Percentiles rank a stretch among this genome's conserved stretches.
Conservation (phyloP, 2,888 invertebrate species). For the Papilio gigon region DNA sequence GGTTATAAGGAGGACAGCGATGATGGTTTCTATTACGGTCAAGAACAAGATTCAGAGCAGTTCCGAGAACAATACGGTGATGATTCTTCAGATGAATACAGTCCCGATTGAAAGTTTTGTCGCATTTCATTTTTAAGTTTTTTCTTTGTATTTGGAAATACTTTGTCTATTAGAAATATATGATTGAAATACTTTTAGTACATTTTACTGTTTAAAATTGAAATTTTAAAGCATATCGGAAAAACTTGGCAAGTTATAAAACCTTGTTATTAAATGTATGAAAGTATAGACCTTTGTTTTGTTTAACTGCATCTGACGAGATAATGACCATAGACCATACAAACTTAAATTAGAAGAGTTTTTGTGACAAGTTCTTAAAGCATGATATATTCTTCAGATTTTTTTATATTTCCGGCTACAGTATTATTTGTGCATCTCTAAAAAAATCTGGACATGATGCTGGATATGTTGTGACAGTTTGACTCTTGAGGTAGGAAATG, state of each 20-base stretch:
- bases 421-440: no score
- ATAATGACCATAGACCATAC: no score
- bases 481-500: constrained; percentile 29
- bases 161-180: background rate
- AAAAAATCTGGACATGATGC: no score
- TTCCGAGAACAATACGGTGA: constrained; percentile 63
- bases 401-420: no score
- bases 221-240: background rate
- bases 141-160: background rate
- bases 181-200: background rate
- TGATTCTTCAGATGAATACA: constrained; percentile 59
- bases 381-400: no score
- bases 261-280: background rate
- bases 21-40: constrained; percentile 75
- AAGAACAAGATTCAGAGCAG: constrained; percentile 68
- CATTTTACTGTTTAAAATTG: background rate
- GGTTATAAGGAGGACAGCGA: constrained; percentile 71
- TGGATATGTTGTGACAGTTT: no score
- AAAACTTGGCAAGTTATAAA: no score
- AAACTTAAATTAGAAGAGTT: no score
- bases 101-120: constrained; percentile 53
- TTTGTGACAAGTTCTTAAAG: no score
- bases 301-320: background rate
- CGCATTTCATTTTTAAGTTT: background rate
- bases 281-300: background rate